Evolutionary conservation across 2,888 invertebrate species (phyloP).

Genomic region (Aquatica leii): DNA sequence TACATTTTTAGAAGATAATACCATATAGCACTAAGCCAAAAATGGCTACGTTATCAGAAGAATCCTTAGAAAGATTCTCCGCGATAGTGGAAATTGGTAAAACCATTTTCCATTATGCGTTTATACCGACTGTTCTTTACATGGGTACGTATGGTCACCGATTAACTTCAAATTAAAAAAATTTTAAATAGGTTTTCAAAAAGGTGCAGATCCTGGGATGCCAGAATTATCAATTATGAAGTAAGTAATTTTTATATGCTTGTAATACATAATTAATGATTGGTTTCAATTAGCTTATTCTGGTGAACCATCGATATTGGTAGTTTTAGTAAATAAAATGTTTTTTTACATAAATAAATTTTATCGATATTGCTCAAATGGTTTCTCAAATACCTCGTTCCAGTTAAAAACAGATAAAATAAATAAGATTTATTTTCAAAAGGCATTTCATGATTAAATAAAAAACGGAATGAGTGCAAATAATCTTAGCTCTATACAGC

Average conservation of each 20-base stretch:
- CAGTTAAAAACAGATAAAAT: not conserved
- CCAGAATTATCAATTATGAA: slow-evolving; percentile 67
- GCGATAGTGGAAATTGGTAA: slow-evolving; percentile 68
- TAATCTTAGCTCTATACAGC: no score
- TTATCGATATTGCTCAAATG: no score
- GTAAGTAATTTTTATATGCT: no score
- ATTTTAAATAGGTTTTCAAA: slow-evolving; percentile 73
- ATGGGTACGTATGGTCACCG: slow-evolving; percentile 62
- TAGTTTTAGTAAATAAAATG: not conserved
- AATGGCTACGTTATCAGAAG: slow-evolving; percentile 63
- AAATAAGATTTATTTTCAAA: slow-evolving; percentile 10
- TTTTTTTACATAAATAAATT: slow-evolving; percentile 1
- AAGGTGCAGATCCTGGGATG: slow-evolving; percentile 75
- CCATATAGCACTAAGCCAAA: slow-evolving; percentile 20
- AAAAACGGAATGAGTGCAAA: slow-evolving; percentile 11
- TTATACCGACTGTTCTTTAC: slow-evolving; percentile 73
- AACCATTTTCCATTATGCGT: slow-evolving; percentile 74
- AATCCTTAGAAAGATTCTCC: slow-evolving; percentile 68
- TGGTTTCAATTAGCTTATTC: slow-evolving; percentile 3
- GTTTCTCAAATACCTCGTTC: no score
- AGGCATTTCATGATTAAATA: not conserved
- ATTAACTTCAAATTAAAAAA: no score
- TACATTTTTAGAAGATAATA: no score
- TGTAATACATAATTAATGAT: no score
- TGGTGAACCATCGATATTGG: slow-evolving; percentile 1